Base-by-base conservation (phyloP, 2,113 vertebrate species). In the Misgurnus mizolepis region DNA sequence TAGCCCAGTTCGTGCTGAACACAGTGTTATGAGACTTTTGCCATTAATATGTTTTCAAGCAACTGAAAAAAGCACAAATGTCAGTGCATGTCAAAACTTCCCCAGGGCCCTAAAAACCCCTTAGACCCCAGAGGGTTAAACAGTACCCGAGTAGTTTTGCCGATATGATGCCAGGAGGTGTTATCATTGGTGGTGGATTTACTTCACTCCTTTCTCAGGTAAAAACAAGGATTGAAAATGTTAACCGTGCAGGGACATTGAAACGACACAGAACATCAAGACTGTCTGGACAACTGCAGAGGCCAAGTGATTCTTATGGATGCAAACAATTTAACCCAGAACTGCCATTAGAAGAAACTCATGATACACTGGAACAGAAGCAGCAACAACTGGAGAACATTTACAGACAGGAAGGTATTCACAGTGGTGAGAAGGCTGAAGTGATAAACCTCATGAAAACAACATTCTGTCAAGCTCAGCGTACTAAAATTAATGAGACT, bases 281-380 rank as follows among this genome's bases (percentile, higher is more conserved):
- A 77, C n/a, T n/a, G n/a, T n/a, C 18, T 41, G 45, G 66, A 40
- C 50, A 53, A 39, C n/a, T 40, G 50, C 39, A 18, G 50, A 39
- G 17, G 6, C 77, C 77, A 68, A 70, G 50, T 27, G 65, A 79
- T 60, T 69, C 66, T 27, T 79, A 69, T 40, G 77, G 77, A 14
- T 79, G 77, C 67, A 79, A 66, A 22, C 49, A 66, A 70, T 79
- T 79, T 49, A 66, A 69, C 18, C 77, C 67, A 22, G 64, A 79
- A 47, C 60, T 66, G 41, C 77, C 53, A 41, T n/a, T n/a, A n/a
- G n/a, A n/a, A n/a, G n/a, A n/a, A n/a, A n/a, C n/a, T n/a, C n/a
- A n/a, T n/a, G n/a, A n/a, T n/a, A n/a, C n/a, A n/a, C n/a, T n/a
- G n/a, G n/a, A n/a, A n/a, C 50, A 66, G 70, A 43, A 79, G 17